Evolutionary conservation across 2,113 vertebrate species (phyloP).

Genomic region (Corapipo altera): DNA sequence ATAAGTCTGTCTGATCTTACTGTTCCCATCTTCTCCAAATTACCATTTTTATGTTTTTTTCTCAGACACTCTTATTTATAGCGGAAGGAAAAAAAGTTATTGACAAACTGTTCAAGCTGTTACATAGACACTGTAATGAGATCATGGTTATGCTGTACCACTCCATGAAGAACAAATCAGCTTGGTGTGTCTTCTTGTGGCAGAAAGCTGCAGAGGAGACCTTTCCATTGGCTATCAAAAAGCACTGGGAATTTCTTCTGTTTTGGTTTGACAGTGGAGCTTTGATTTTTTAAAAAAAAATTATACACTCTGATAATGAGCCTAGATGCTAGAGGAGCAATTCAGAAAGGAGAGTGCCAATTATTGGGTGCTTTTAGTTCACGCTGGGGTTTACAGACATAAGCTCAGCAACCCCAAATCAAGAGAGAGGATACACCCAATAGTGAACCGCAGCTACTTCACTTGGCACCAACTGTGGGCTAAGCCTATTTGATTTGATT

Average conservation of each 20-base stretch:
- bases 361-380: background rate
- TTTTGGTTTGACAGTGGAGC: background rate
- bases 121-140: background rate
- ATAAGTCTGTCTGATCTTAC: background rate
- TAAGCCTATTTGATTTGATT: background rate
- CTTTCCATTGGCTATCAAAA: background rate
- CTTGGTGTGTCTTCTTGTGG: background rate
- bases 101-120: background rate
- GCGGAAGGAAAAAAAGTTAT: background rate
- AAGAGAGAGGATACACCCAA: background rate
- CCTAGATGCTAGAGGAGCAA: background rate
- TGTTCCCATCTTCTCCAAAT: constrained; percentile 20
- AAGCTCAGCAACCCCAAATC: background rate
- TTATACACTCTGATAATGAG: background rate
- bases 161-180: background rate
- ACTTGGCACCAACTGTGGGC: background rate
- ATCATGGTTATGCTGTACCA: accelerated
- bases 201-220: background rate
- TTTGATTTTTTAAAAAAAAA: background rate
- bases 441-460: background rate
- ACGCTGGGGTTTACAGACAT: accelerated
- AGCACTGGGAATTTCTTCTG: background rate
- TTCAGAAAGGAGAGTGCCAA: background rate
- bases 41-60: background rate
- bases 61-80: background rate